A percentile compares a stretch with the other conserved stretches of the same genome.
Conservation (phyloP, 2,113 vertebrate species). For the Saccopteryx bilineata region DNA sequence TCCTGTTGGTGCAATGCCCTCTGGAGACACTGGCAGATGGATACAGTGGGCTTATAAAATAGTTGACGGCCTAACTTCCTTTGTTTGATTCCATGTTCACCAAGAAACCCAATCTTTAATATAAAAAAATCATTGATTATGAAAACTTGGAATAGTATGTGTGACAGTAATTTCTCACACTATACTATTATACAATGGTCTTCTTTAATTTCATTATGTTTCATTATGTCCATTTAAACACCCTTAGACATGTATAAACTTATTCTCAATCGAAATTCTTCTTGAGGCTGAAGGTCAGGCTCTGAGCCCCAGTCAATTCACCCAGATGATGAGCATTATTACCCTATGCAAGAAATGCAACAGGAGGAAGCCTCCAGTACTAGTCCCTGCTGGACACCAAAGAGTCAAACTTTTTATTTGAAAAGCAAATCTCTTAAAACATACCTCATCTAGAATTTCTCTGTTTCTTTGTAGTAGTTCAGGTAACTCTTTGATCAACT, state of each 20-base stretch:
- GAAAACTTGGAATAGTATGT: not conserved
- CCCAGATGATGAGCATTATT: not conserved
- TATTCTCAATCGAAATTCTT: not conserved
- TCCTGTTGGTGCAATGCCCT: not conserved
- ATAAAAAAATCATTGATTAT: constrained; percentile 40
- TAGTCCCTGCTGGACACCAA: not conserved
- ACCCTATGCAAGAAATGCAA: not conserved
- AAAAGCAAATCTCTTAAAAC: constrained; percentile 52
- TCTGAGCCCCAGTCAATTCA: not conserved
- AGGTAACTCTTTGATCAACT: constrained; percentile 97
- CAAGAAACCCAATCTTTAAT: constrained; percentile 28
- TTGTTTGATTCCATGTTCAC: not conserved
- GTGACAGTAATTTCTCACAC: not conserved
- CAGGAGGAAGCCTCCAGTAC: not conserved
- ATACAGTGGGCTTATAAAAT: not conserved
- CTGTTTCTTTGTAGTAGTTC: constrained; percentile 97
- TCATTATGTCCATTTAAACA: not conserved
- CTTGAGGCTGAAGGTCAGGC: not conserved
- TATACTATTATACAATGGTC: not conserved
- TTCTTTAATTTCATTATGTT: not conserved
- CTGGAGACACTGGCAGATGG: not conserved
- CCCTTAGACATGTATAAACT: not conserved
- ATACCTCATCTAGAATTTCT: constrained; percentile 97
- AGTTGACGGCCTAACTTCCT: constrained; percentile 1
- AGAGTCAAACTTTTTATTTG: not conserved